A percentile compares a stretch with the other conserved stretches of the same genome.
Conservation (phyloP, 2,888 invertebrate genomes). For the Bruchidius siliquastri region DNA sequence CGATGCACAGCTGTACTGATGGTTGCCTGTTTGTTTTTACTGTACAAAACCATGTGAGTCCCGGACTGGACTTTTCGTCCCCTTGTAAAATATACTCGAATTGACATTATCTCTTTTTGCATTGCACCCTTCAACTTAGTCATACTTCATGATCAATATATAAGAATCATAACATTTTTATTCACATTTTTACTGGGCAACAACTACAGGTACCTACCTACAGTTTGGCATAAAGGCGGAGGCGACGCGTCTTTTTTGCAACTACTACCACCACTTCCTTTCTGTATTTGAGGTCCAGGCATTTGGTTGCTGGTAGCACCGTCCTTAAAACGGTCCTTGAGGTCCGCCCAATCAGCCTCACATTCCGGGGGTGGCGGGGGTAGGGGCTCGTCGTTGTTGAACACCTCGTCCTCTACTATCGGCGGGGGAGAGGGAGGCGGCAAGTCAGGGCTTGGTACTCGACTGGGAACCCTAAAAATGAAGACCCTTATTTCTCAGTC, state of each 20-base stretch:
- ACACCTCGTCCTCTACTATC: conserved; percentile 55
- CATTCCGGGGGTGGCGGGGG: conserved; percentile 62
- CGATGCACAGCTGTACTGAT: no score
- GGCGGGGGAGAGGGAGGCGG: conserved; percentile 62
- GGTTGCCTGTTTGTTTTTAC: no score
- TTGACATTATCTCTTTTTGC: no score
- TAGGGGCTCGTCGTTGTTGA: conserved; percentile 59
- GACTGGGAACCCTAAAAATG: conserved; percentile 10
- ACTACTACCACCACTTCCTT: background rate
- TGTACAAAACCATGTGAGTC: no score
- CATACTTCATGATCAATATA: no score
- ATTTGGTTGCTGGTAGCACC: background rate
- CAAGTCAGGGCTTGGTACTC: conserved; percentile 55
- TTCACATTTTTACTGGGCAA: no score
- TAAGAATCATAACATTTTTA: no score
- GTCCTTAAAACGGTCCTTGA: background rate
- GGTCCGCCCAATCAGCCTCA: conserved; percentile 31
- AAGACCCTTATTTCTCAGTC: no score
- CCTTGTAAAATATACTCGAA: no score
- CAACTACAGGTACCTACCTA: conserved; percentile 22
- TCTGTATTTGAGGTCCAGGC: background rate
- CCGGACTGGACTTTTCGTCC: no score
- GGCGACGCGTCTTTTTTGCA: conserved; percentile 5
- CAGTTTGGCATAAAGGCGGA: conserved; percentile 20
- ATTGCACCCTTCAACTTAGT: no score